Evolutionary conservation across 2,113 vertebrate genomes (phyloP).

Genomic region (Zosterops borbonicus): DNA sequence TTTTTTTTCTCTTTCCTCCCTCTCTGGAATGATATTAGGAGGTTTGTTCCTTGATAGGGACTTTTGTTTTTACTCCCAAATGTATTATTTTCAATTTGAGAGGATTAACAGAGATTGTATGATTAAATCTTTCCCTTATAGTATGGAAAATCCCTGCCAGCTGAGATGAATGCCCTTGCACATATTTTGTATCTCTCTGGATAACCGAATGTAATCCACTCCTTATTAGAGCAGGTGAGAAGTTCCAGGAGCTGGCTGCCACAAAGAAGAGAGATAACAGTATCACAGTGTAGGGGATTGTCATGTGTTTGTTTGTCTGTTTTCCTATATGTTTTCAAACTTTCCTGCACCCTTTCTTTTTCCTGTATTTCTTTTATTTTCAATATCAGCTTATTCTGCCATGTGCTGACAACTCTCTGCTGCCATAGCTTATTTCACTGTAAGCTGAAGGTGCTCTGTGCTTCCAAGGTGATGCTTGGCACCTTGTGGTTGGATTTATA

Average conservation of each 20-base stretch:
- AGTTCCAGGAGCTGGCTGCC: not conserved
- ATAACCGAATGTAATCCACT: not conserved
- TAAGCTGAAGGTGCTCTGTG: not conserved
- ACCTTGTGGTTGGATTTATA: not conserved
- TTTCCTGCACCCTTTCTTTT: not conserved
- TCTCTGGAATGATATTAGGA: not conserved
- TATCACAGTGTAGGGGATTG: not conserved
- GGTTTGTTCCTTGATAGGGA: not conserved
- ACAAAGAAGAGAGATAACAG: not conserved
- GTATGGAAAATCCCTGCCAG: not conserved
- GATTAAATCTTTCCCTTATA: not conserved
- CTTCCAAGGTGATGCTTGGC: not conserved
- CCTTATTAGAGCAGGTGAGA: not conserved
- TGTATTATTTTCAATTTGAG: not conserved
- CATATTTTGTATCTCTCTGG: not conserved
- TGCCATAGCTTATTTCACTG: not conserved
- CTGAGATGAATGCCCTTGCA: not conserved
- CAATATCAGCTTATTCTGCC: not conserved
- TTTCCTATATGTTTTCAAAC: not conserved
- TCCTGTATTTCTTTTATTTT: not conserved
- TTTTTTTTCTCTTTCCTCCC: rapidly evolving
- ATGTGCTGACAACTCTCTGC: not conserved
- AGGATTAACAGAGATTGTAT: not conserved
- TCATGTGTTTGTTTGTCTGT: not conserved
- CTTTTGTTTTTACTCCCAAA: not conserved